phyloP scores from a whole-genome alignment of 2,113 vertebrate genomes.

The Zosterops borbonicus region DNA sequence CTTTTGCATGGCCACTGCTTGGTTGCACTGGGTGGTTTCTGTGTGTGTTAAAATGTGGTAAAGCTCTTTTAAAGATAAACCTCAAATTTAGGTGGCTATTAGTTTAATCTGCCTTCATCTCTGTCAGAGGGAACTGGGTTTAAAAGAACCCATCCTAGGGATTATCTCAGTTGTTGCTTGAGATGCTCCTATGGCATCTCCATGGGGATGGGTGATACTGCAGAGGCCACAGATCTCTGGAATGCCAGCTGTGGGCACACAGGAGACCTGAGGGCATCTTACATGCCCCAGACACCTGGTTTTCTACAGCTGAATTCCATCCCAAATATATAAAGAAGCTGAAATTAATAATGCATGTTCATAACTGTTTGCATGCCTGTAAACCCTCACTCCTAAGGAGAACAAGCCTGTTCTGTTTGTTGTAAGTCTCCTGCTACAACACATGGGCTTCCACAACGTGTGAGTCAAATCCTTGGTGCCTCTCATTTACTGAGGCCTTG shows the following conservation, averaged over 20 bases:
- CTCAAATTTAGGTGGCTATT: neutral
- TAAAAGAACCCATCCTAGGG: neutral
- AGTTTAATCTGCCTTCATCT: neutral
- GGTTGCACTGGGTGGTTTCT: neutral
- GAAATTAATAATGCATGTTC: neutral
- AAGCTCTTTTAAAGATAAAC: neutral
- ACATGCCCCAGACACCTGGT: neutral
- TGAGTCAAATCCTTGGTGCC: neutral
- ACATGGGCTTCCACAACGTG: rapidly evolving
- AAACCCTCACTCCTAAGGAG: neutral
- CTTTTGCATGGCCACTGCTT: neutral
- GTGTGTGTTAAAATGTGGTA: neutral
- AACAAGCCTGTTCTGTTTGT: neutral
- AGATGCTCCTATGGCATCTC: neutral
- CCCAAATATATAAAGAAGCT: neutral
- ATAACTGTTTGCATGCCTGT: neutral
- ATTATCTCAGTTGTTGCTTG: neutral
- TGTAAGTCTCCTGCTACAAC: neutral
- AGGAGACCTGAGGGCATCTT: neutral
- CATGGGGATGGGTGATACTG: neutral
- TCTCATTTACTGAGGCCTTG: neutral
- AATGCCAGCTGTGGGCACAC: neutral
- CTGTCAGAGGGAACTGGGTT: neutral
- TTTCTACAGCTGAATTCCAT: neutral
- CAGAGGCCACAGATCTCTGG: neutral